phyloP scores from a whole-genome alignment of 2,113 vertebrate genomes.

The Reinhardtius hippoglossoides region DNA sequence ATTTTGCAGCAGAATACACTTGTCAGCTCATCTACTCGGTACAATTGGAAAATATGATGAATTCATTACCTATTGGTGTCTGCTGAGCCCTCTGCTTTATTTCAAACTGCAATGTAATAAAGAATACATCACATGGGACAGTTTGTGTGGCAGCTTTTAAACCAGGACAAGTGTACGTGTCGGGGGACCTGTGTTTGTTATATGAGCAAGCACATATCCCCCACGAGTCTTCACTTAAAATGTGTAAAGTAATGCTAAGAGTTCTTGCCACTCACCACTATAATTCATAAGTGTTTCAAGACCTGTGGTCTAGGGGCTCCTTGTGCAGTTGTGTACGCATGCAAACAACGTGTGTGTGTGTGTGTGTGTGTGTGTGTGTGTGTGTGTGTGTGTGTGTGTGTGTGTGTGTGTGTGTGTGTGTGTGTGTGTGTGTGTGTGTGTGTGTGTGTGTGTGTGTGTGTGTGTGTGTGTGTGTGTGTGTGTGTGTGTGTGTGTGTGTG shows the following conservation, averaged over 20 bases:
- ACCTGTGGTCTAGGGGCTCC: constrained; percentile 44
- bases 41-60: constrained; percentile 15
- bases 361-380: constrained; percentile 1
- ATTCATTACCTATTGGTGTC: constrained; percentile 32
- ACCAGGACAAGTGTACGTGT: constrained; percentile 55
- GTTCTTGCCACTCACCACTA: constrained; percentile 49
- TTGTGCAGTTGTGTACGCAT: background rate
- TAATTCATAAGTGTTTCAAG: constrained; percentile 62
- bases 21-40: background rate
- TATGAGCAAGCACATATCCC: constrained; percentile 56
- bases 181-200: constrained; percentile 59
- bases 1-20: constrained; percentile 2
- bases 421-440: no score
- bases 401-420: no score
- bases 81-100: constrained; percentile 31
- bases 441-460: no score
- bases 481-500: no score
- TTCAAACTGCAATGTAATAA: constrained; percentile 38
- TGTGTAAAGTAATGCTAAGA: constrained; percentile 62
- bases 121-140: constrained; percentile 47
- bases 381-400: no score
- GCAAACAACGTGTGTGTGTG: constrained; percentile 8
- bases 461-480: no score
- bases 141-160: constrained; percentile 61
- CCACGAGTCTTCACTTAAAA: constrained; percentile 57